Base-by-base conservation (phyloP, 2,888 invertebrate genomes). In the Pegoplata infirma region DNA sequence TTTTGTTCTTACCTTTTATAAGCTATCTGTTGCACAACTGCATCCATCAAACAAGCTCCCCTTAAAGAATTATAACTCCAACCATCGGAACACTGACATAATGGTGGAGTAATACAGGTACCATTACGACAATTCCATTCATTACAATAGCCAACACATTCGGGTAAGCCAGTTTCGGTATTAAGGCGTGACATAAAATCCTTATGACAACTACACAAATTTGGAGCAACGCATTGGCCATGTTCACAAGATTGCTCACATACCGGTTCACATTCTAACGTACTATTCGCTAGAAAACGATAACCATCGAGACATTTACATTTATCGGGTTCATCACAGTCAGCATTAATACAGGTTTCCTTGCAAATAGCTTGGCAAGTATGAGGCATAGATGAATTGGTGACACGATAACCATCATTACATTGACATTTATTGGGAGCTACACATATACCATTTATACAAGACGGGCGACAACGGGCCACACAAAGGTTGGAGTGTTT, bases 251-350 rank as follows among this genome's bases (percentile, higher is more conserved):
- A 69, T 10, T 84, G 81, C 1, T 83, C 83, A 74, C 89, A 89
- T 1, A 83, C 17, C 0, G 89, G 88, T 1, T 80, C 84, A 72
- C 89, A 89, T 44, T 89, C 89, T 6, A 76, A 82, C 10, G 47
- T 73, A 53, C 89, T 89, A 69, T 77, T 84, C 5, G 80, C 16
- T 0, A 88, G 17, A 46, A 84, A 83, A 4, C 81, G 81, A 83
- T 90, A 91, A 0, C 90, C 90, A 0, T 84, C 81, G 10, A 88
- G 81, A 80, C 92, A 93, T n/a, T 87, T 85, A 77, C 92, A 92
- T 0, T 90, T 88, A 73, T 92, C 91, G 0, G 93, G 92, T 0
- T 90, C 90, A 4, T 90, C 90, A 83, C 93, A 93, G 47, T 90
- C 84, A 40, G 88, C 85, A 79, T 89, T 88, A 21, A 88, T 84